A percentile compares a stretch with the other conserved stretches of the same genome.
phyloP scores from a whole-genome alignment of 2,888 invertebrate species.

The Hemaris fuciformis region DNA sequence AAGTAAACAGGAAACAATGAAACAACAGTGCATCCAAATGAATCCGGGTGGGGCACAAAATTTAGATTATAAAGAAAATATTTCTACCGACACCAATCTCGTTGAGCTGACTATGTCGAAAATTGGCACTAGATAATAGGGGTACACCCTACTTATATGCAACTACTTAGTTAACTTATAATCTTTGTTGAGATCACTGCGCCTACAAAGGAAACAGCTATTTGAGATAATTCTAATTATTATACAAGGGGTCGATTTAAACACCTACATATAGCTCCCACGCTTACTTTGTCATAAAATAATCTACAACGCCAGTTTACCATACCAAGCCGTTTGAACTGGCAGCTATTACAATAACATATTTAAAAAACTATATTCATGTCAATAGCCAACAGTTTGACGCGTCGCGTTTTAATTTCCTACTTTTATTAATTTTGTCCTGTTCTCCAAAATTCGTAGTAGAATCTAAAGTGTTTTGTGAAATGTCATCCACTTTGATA shows the following conservation, averaged over 20 bases:
- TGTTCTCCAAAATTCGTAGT: constrained; percentile 44
- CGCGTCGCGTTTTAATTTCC: constrained; percentile 23
- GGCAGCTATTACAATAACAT: constrained; percentile 38
- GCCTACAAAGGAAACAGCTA: constrained; percentile 46
- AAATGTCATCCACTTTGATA: constrained; percentile 84
- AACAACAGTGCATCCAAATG: too few relatives aligned
- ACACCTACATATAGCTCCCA: constrained; percentile 67
- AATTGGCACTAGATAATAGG: too few relatives aligned
- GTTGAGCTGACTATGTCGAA: too few relatives aligned
- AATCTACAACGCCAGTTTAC: constrained; percentile 53
- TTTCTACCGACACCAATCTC: too few relatives aligned
- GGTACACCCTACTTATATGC: too few relatives aligned
- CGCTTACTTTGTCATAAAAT: constrained; percentile 59
- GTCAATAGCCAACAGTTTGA: constrained; percentile 35
- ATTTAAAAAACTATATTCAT: constrained; percentile 23
- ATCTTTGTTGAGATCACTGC: not conserved
- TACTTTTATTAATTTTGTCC: constrained; percentile 22
- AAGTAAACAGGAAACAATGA: too few relatives aligned
- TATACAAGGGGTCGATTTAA: constrained; percentile 41
- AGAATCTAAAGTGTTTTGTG: constrained; percentile 38
- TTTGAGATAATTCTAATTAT: constrained; percentile 45
- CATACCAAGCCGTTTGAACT: constrained; percentile 52
- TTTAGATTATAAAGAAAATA: too few relatives aligned
- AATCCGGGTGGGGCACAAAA: too few relatives aligned
- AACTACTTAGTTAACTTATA: not conserved